phyloP scores from a whole-genome alignment of 2,888 invertebrate species.

The Pantelozetes paolii region DNA sequence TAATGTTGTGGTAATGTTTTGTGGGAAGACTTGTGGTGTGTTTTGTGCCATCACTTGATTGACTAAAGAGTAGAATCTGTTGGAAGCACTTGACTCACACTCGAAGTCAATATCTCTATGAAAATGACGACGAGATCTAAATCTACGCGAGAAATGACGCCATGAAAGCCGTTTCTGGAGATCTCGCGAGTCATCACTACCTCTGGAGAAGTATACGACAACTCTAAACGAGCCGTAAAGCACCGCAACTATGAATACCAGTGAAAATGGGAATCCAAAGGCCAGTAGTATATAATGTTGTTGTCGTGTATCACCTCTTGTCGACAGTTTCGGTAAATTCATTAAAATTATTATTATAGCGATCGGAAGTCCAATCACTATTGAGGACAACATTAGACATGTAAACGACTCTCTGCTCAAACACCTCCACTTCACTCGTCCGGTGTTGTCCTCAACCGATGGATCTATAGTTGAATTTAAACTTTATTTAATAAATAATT shows the following conservation, averaged over 20 bases:
- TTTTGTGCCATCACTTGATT: constrained; percentile 39
- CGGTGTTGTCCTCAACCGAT: neutral
- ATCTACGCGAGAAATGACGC: constrained; percentile 24
- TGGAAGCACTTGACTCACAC: neutral
- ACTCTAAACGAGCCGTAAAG: constrained; percentile 28
- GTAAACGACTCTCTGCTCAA: constrained; percentile 36
- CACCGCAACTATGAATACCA: constrained; percentile 32
- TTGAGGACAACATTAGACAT: constrained; percentile 35
- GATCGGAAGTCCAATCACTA: constrained; percentile 39
- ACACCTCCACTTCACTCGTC: constrained; percentile 17
- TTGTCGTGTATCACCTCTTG: constrained; percentile 38
- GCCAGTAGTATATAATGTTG: constrained; percentile 40
- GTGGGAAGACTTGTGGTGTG: constrained; percentile 36
- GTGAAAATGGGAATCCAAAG: constrained; percentile 40
- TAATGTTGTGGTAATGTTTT: neutral
- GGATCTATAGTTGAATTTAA: neutral
- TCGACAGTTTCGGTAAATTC: constrained; percentile 38
- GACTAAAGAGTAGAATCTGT: constrained; percentile 38
- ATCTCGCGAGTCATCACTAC: constrained; percentile 30
- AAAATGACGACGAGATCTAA: neutral
- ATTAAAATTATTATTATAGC: constrained; percentile 39
- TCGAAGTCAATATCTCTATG: neutral
- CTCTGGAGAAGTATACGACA: constrained; percentile 10
- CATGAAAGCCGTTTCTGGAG: constrained; percentile 20
- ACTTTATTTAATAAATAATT: too few species aligned